These are phyloP conservation scores for Ophion ventricosus DNA, from an alignment of 2,888 invertebrate species.

Conservation along the genomic window DNA sequence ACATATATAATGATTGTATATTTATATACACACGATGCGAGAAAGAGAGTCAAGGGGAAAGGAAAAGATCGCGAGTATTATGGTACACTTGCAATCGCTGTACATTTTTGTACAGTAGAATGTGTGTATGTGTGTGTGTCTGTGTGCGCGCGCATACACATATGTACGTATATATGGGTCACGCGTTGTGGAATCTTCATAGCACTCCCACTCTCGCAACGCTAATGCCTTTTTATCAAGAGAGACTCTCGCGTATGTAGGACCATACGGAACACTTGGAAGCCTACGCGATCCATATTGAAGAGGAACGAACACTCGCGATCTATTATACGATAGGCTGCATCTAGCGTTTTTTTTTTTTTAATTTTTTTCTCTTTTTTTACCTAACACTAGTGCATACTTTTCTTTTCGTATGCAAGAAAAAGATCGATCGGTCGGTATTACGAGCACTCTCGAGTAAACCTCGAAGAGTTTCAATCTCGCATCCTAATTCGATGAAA, in stretches of 20 bases:
- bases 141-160: neutral
- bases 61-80: constrained; percentile 47
- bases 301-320: constrained; percentile 15
- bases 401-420: no score
- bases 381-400: neutral
- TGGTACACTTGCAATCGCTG: constrained; percentile 41
- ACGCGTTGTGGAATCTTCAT: constrained; percentile 14
- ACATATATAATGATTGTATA: neutral
- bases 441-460: no score
- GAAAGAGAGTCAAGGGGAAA: constrained; percentile 61
- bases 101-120: constrained; percentile 10
- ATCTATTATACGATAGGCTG: constrained; percentile 32
- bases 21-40: constrained; percentile 21
- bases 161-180: constrained; percentile 7
- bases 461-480: no score
- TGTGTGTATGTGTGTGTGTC: neutral
- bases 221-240: constrained; percentile 8
- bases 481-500: no score
- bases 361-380: neutral
- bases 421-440: no score
- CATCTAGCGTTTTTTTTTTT: neutral
- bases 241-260: neutral
- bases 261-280: constrained; percentile 7
- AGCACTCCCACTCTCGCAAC: constrained; percentile 17
- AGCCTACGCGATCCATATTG: constrained; percentile 41